Evolutionary conservation across 2,113 vertebrate species (phyloP), one percentile per base, ranked within the genome.

Genomic region (Nipponia nippon): DNA sequence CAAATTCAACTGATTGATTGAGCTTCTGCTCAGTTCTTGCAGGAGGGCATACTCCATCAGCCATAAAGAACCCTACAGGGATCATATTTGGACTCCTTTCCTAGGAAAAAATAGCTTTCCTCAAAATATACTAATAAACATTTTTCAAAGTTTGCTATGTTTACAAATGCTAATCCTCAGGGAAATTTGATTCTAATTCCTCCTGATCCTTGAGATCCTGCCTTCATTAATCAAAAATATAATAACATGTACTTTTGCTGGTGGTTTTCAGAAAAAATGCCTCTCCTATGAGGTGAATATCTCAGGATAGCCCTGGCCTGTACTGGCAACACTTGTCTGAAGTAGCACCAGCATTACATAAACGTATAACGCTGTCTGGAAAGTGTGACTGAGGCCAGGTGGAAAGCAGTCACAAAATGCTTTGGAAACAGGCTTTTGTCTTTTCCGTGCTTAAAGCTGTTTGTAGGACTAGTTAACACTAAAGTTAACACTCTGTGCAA

Each of bases 1-100:
- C 16, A 72, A 32, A 72, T 63, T 58, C 52, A 53, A 29, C 7
- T 46, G 30, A 66, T 71, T 46, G 52, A 25, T 71, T 46, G 52
- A 25, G 29, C n/a, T 58, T 79, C 44, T 38, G 4, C 16, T 71
- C 12, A 13, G 6, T 30, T 83, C 65, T 66, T 53, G 13, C 14
- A n/a, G 36, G 46, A 72, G 7, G 25, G 4, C 7, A 30, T 4
- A 8, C 5, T 77, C 38, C 7, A 14, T n/a, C 2, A 3, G 4
- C 6, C 11, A 16, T 38, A 20, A 73, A 56, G 42, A 87, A 42
- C 5, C 19, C 16, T 63, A 38, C 18, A 80, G 25, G 5, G 5
- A 63, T 38, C 8, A 25, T 13, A 40, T 12, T 8, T 9, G 5
- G 42, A 17, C 30, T 88, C 7, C 42, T 78, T 49, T 53, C 40